phyloP scores from a whole-genome alignment of 2,888 invertebrate species.

The Pecten maximus region DNA sequence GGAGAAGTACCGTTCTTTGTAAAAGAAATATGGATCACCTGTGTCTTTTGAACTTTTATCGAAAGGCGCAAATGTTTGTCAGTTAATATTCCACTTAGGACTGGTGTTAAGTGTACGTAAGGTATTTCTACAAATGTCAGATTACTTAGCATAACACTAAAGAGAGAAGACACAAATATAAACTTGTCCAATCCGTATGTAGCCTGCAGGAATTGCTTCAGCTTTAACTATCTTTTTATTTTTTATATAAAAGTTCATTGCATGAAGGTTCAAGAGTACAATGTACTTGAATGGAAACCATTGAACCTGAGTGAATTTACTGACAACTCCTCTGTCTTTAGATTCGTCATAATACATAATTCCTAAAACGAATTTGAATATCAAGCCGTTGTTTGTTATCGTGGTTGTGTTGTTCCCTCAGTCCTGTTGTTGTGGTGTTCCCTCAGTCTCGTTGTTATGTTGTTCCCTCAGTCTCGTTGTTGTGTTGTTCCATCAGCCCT shows the following conservation, averaged over 20 bases:
- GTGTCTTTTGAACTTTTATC: constrained; percentile 2
- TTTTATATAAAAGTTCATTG: not conserved
- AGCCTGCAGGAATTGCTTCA: not conserved
- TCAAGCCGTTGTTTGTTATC: no score
- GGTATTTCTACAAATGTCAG: not conserved
- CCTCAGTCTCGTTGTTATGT: no score
- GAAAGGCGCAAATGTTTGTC: not conserved
- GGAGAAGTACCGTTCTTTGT: not conserved
- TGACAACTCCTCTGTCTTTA: no score
- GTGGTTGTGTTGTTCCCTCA: no score
- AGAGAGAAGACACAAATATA: not conserved
- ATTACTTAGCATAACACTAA: not conserved
- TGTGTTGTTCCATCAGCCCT: no score
- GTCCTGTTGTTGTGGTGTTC: no score
- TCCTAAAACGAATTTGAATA: no score
- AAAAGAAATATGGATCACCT: not conserved
- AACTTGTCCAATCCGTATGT: not conserved
- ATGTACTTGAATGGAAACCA: no score
- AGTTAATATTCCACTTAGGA: not conserved
- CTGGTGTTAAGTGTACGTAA: not conserved
- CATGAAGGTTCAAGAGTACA: not conserved
- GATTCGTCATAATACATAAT: no score
- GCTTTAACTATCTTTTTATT: not conserved
- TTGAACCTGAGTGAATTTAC: no score
- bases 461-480: no score